Base-by-base conservation (phyloP, 2,888 invertebrate genomes). In the Pseudolycoriella hygida region DNA sequence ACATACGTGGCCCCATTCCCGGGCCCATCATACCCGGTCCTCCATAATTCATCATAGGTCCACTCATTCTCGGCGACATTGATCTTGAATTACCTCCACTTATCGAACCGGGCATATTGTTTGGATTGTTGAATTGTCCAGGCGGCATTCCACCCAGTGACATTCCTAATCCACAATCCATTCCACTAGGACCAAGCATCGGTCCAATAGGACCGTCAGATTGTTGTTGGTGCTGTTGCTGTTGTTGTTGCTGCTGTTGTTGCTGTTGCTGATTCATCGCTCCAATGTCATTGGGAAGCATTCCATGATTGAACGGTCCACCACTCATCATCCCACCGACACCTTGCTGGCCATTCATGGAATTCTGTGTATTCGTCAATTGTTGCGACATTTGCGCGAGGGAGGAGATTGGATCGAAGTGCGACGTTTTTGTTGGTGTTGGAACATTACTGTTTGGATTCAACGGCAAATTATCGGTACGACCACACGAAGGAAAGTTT, bases 331-430 rank as follows among this genome's bases (percentile, higher is more conserved):
- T 60, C 44, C 52, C 54, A n/a, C 10, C 10, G 2, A 25, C 61
- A 45, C 67, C 66, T 18, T 67, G 63, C 50, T 72, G 73, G 3
- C 72, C 73, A 44, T 73, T 68, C 47, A 72, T 63, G 14, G 76
- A 72, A 54, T 72, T 73, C 14, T 75, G 69, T 1, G 60, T 74
- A 60, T 80, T 86, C 12, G 89, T 87, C 51, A 92, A 67, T 60
- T 89, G 88, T 58, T 92, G 90, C 50, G 88, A 88, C 92, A 92
- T 92, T 65, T 92, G 90, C 46, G 90, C 89, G 56, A 92, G 71
- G 8, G 90, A 92, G 44, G 89, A 86, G 55, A 92, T 92, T 1
- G 92, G 92, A 69, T 92, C 92, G 64, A 92, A 92, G 59, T 77
- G 86, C 57, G 73, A 70, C 59, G 64, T 73, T 67, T 75, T 78